These are phyloP conservation scores for Bombycilla garrulus DNA, from an alignment of 2,113 vertebrate genomes.

Conservation along the genomic window DNA sequence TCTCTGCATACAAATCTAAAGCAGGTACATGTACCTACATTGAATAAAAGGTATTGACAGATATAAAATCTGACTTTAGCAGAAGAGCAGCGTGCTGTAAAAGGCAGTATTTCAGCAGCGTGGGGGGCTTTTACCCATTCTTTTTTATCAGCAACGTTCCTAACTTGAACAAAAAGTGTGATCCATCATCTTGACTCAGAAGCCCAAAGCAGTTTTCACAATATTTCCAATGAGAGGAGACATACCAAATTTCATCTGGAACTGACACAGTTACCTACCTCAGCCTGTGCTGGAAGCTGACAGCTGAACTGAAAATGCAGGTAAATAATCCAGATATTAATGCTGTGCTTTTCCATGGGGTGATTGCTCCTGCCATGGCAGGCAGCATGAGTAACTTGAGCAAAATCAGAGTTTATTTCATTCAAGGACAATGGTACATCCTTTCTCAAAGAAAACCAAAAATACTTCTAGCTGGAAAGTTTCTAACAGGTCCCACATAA, in stretches of 20 bases:
- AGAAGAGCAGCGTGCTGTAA: background rate
- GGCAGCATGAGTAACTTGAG: background rate
- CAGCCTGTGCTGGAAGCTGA: background rate
- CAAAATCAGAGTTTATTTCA: background rate
- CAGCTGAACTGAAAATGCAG: background rate
- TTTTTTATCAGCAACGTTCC: background rate
- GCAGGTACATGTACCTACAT: accelerated
- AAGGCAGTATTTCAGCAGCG: background rate
- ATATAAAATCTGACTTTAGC: background rate
- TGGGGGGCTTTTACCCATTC: background rate
- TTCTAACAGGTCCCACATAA: background rate
- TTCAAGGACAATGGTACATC: background rate
- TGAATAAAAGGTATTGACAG: background rate
- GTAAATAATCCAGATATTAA: background rate
- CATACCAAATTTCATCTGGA: background rate
- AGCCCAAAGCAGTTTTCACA: background rate
- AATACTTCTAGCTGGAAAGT: background rate
- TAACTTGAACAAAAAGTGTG: background rate
- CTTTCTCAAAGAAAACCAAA: background rate
- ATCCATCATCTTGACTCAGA: background rate
- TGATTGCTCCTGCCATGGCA: background rate
- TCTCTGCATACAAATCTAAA: background rate
- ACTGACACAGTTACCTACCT: background rate
- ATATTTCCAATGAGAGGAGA: background rate
- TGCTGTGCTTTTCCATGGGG: background rate